Percentiles rank a stretch among this genome's conserved stretches.
Evolutionary conservation across 2,797 vertebrate species (phyloP).

Genomic region (Argentina silus): DNA sequence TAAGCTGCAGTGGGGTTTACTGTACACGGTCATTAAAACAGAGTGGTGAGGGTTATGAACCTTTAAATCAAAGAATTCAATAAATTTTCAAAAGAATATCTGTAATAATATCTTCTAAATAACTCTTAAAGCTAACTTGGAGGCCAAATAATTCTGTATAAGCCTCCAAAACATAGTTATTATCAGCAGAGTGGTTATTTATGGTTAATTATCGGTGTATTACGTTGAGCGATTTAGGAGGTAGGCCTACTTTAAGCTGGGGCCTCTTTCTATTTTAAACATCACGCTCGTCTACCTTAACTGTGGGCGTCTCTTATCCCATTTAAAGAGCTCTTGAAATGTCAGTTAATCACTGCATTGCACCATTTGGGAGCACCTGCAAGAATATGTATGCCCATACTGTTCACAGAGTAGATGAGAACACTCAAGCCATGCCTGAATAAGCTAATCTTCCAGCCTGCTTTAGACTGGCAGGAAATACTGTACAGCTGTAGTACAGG

Average conservation of each 20-base stretch:
- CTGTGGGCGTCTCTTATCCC: neutral
- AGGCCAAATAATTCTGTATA: neutral
- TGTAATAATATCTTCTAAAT: neutral
- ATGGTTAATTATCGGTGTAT: neutral
- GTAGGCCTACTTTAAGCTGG: neutral
- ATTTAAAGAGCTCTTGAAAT: neutral
- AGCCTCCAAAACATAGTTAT: no score
- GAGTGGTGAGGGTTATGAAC: no score
- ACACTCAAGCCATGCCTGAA: neutral
- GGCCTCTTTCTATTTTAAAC: neutral
- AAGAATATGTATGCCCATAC: constrained; percentile 1
- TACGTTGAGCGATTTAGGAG: neutral
- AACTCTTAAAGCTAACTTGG: neutral
- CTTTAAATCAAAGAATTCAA: no score
- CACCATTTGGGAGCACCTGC: neutral
- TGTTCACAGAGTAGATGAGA: constrained; percentile 9
- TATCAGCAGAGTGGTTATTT: neutral
- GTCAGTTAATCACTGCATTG: neutral
- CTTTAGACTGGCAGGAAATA: neutral
- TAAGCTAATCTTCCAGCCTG: neutral
- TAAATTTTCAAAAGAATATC: no score
- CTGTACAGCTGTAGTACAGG: no score
- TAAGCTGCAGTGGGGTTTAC: no score
- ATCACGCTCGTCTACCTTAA: neutral
- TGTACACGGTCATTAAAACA: no score